A percentile compares a stretch with the other conserved stretches of the same genome.
phyloP scores from a whole-genome alignment of 2,888 invertebrate genomes.

The Tuta absoluta region DNA sequence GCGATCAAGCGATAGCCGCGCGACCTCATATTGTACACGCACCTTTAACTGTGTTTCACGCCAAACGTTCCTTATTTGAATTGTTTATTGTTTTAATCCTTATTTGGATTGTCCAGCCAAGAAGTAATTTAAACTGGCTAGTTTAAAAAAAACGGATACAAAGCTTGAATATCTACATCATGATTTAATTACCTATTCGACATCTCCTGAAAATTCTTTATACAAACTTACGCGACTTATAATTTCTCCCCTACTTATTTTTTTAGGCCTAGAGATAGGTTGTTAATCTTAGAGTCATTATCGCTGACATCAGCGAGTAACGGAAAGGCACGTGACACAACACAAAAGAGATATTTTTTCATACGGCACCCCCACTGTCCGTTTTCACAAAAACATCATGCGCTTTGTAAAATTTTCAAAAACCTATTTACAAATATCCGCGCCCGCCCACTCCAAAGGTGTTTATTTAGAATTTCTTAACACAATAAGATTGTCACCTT shows the following conservation, averaged over 20 bases:
- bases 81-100: conserved; percentile 32
- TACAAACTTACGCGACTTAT: too few relatives aligned
- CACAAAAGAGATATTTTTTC: conserved; percentile 34
- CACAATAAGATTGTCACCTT: conserved; percentile 72
- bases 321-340: conserved; percentile 45
- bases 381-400: conserved; percentile 45
- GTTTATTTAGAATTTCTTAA: conserved; percentile 77
- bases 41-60: conserved; percentile 63
- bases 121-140: conserved; percentile 2
- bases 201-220: too few relatives aligned
- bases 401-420: conserved; percentile 55
- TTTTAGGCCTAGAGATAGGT: neutral
- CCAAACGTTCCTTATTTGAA: conserved; percentile 45
- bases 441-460: conserved; percentile 81
- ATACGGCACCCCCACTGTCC: conserved; percentile 41
- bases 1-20: conserved; percentile 61
- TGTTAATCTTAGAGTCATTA: neutral
- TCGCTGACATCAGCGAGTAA: conserved; percentile 8
- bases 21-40: conserved; percentile 53
- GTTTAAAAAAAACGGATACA: too few relatives aligned
- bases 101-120: neutral
- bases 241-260: too few relatives aligned
- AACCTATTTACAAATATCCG: conserved; percentile 78
- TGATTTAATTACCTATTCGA: too few relatives aligned
- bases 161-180: too few relatives aligned